A percentile compares a stretch with the other conserved stretches of the same genome.
These are phyloP conservation scores for Agapornis roseicollis DNA, from an alignment of 2,113 vertebrate species.

Conservation along the genomic window DNA sequence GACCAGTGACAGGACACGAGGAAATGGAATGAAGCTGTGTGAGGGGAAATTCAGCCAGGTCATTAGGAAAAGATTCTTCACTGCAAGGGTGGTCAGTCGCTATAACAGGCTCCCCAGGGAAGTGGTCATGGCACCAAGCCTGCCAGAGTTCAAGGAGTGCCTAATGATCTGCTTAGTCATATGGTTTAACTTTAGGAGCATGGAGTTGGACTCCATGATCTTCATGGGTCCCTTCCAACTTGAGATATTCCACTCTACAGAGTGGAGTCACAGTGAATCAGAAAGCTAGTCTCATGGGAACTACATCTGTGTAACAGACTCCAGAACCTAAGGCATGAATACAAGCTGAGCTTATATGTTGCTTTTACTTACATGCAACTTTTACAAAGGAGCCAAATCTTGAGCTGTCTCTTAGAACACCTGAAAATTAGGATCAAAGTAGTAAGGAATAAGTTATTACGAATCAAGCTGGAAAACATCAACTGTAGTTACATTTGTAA, in stretches of 20 bases:
- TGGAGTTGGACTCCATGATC: background rate
- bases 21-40: background rate
- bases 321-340: background rate
- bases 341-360: background rate
- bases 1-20: background rate
- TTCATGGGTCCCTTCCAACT: background rate
- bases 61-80: background rate
- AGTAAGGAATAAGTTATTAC: background rate
- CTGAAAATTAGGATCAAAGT: constrained; percentile 70
- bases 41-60: background rate
- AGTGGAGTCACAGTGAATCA: background rate
- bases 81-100: background rate
- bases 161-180: background rate
- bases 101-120: background rate
- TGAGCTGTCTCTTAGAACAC: constrained; percentile 78
- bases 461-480: background rate
- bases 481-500: background rate
- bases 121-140: background rate
- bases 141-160: background rate
- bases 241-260: background rate
- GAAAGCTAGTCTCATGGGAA: background rate
- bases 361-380: constrained; percentile 86
- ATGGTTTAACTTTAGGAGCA: background rate
- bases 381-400: constrained; percentile 87
- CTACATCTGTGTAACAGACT: rapidly evolving